Evolutionary conservation across 2,888 invertebrate genomes (phyloP), one percentile per base, ranked within the genome.

Genomic region (Sminthurides aquaticus): DNA sequence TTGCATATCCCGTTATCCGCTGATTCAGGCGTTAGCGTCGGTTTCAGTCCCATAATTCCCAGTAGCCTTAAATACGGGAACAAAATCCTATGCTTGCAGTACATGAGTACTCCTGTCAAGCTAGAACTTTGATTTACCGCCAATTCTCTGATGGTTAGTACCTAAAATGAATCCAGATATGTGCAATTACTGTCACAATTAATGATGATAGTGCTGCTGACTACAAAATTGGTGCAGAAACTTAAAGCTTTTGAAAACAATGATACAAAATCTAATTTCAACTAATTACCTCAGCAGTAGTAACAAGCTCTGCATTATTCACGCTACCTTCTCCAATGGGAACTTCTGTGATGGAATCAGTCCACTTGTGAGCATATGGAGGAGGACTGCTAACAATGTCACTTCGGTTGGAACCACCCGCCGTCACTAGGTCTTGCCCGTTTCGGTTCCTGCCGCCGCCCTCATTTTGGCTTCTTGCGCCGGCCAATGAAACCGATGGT

Each of bases 11-110:
- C 83, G 55, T 83, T 81, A 71, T 86, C 85, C 0, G 82, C 80
- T 25, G 82, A 81, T 69, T 87, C 87, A 52, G 84, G 82, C 49
- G 82, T 79, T 29, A 87, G 82, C 18, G 70, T 60, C 15, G 90
- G 88, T 72, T 89, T 83, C 68, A 90, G 80, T 20, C 90, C 90
- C 81, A 89, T 87, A 55, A 89, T 79, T 28, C 87, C 86, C 72
- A 91, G 78, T 3, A 91, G 80, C 72, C 86, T 83, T 71, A 90
- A 80, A 78, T 91, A 91, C 0, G 90, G 90, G 48, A 84, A 82
- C 64, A 91, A 80, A 77, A 91, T 88, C 84, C 88, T 89, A 63
- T 84, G 84, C 80, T 91, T 89, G 81, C 91, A 91, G 76, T 89
- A 89, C 77, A 85, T 85, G 77, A 91, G 82, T 71, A 90, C 85